Evolutionary conservation across 2,797 vertebrate genomes (phyloP), one percentile per base, ranked within the genome.

Genomic region (Spondyliosoma cantharus): DNA sequence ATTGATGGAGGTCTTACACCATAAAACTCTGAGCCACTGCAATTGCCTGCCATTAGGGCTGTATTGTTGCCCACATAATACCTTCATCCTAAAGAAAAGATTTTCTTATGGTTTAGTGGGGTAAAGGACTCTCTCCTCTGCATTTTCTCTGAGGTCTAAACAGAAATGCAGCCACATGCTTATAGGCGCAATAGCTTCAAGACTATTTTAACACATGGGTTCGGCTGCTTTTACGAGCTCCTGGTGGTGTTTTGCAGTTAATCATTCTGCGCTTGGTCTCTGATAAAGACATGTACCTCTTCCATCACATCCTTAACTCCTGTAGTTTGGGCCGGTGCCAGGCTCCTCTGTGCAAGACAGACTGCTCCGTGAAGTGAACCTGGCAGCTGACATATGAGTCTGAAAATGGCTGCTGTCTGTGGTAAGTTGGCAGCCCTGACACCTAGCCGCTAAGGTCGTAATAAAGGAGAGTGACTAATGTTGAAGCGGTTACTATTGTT

Each of bases 1-100:
- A 92, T 93, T 94, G 91, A 93, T 91, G 85, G 88, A 92, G 88
- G 91, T 85, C 86, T 90, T 89, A 91, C 90, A 87, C 92, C 91
- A 92, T 93, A 94, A 94, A 95, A 92, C 89, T 90, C 83, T 52
- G 75, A 88, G 86, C 76, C 76, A 56, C 82, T 65, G 64, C 90
- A 88, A 90, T 93, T 91, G 90, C 92, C 91, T 81, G 86, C 87
- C 85, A 93, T 93, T 93, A 93, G 80, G 65, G 78, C 45, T 74
- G 80, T 83, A 90, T 93, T 93, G 92, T 92, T 88, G 85, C 80
- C 81, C 84, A 83, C 81, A 90, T 86, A 91, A 91, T 92, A 70
- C 86, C 79, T 73, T 80, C 81, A 79, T 78, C 77, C 76, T 86
- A 71, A 91, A 90, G 89, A 91, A 91, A 92, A 92, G 86, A 83